These are phyloP conservation scores for Drosophila subsilvestris DNA, from an alignment of 2,888 invertebrate genomes.

Conservation along the genomic window DNA sequence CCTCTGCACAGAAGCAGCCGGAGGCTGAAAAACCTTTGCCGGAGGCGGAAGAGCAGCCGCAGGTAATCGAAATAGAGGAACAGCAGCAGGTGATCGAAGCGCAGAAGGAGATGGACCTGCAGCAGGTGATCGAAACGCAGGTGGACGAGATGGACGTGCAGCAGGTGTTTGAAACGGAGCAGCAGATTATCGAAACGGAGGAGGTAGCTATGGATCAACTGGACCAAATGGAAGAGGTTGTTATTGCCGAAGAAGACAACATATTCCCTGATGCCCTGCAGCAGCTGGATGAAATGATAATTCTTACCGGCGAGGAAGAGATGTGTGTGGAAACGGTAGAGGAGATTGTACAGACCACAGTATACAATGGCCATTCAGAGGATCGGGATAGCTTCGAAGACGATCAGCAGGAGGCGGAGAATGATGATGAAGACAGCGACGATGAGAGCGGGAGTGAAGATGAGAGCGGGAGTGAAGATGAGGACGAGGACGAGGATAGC, in stretches of 20 bases:
- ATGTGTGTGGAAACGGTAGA: constrained; percentile 39
- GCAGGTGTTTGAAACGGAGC: not conserved
- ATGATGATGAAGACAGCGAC: constrained; percentile 2
- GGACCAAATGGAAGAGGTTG: constrained; percentile 18
- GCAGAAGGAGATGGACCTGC: not conserved
- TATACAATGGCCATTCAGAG: constrained; percentile 33
- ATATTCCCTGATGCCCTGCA: constrained; percentile 45
- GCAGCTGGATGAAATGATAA: constrained; percentile 55
- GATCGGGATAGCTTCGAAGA: constrained; percentile 2
- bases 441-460: no score
- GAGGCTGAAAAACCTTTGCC: constrained; percentile 2
- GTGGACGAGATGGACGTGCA: constrained; percentile 6
- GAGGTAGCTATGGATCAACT: constrained; percentile 10
- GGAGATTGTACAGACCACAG: constrained; percentile 14
- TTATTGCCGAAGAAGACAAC: constrained; percentile 24
- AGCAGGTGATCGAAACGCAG: constrained; percentile 12
- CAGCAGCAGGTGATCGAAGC: not conserved
- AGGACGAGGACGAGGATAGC: constrained; percentile 11
- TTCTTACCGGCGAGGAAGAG: constrained; percentile 74
- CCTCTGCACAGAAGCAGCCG: not conserved
- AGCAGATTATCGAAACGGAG: constrained; percentile 16
- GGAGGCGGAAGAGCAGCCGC: not conserved
- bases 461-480: not conserved
- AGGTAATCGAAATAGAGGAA: not conserved
- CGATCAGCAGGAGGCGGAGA: constrained; percentile 18